These are phyloP conservation scores for Cynocephalus volans DNA, from an alignment of 2,113 vertebrate genomes.

Conservation along the genomic window DNA sequence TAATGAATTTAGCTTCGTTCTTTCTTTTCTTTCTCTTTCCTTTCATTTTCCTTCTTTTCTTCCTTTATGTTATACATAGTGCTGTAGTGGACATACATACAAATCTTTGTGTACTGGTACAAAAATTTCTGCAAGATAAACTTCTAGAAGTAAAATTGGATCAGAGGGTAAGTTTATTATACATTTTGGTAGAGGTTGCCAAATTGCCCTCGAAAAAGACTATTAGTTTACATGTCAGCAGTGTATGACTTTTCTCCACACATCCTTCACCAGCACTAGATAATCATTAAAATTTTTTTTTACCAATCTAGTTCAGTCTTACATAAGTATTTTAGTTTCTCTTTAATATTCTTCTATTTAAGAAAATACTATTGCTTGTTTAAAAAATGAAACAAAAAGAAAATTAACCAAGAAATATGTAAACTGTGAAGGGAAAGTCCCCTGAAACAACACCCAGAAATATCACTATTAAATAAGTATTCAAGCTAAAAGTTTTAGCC, in stretches of 20 bases:
- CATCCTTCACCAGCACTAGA: neutral
- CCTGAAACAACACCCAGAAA: neutral
- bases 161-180: neutral
- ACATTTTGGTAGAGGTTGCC: conserved; percentile 29
- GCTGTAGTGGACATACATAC: neutral
- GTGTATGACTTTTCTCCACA: neutral
- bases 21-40: neutral
- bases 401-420: conserved; percentile 37
- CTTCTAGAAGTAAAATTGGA: conserved; percentile 56
- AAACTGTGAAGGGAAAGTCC: neutral
- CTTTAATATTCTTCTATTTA: conserved; percentile 53
- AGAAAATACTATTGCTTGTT: conserved; percentile 15
- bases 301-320: neutral
- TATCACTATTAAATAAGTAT: conserved; percentile 29
- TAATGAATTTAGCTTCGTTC: neutral
- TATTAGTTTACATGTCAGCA: neutral
- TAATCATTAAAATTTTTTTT: neutral
- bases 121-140: neutral
- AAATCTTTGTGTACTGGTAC: neutral
- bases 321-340: conserved; percentile 22
- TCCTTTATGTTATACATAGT: neutral
- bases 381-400: conserved; percentile 29
- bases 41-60: neutral
- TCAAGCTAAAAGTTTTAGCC: conserved; percentile 34
- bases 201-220: conserved; percentile 4